phyloP scores from a whole-genome alignment of 2,888 invertebrate species.

The Pachymerium ferrugineum region DNA sequence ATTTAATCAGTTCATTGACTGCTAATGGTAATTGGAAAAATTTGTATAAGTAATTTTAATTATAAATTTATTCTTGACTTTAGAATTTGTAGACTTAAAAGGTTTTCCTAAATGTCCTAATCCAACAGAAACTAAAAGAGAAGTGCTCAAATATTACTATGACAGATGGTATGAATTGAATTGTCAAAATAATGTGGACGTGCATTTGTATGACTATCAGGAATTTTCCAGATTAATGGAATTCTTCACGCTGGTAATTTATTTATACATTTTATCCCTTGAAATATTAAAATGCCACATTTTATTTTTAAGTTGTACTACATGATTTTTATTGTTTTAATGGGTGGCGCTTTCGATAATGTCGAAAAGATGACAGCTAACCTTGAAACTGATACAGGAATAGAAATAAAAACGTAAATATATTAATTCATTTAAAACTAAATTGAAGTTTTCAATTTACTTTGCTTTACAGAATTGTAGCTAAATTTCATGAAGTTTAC shows the following conservation, averaged over 20 bases:
- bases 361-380: too few species aligned
- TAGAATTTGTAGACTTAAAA: background rate
- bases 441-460: too few species aligned
- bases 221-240: background rate
- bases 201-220: background rate
- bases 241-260: background rate
- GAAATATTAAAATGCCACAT: too few species aligned
- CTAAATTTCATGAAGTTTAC: too few species aligned
- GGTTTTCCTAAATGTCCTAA: background rate
- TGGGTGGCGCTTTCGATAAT: too few species aligned
- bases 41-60: background rate
- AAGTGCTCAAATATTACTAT: background rate
- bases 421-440: too few species aligned
- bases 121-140: conserved; percentile 3
- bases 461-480: too few species aligned
- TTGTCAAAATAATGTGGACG: background rate
- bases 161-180: background rate
- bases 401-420: too few species aligned
- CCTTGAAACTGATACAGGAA: too few species aligned
- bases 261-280: too few species aligned
- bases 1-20: background rate
- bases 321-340: too few species aligned
- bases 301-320: too few species aligned
- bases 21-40: background rate
- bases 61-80: background rate